These are phyloP conservation scores for Gadopsis bispinosus DNA, from an alignment of 2,797 vertebrate species.

Conservation along the genomic window DNA sequence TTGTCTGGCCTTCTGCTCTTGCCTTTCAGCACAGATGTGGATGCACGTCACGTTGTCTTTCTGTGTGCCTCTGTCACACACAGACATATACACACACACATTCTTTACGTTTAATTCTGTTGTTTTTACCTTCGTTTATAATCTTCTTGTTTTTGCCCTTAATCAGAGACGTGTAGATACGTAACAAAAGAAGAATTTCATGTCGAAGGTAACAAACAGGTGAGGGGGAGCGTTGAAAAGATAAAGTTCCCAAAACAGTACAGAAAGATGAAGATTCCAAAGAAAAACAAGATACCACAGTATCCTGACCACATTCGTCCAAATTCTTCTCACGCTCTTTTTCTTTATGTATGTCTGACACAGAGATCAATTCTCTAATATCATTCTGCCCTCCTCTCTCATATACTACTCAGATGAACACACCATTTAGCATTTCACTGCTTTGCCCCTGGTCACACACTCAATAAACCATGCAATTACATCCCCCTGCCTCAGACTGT, in stretches of 20 bases:
- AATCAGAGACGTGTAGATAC: not conserved
- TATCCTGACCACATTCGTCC: not conserved
- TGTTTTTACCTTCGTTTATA: not conserved
- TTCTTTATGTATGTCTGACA: not conserved
- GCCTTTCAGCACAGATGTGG: constrained; percentile 2
- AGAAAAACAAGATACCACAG: not conserved
- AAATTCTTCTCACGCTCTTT: not conserved
- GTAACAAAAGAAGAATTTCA: not conserved
- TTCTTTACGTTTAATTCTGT: not conserved
- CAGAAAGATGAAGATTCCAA: not conserved
- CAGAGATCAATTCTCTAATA: not conserved
- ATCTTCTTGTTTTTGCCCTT: not conserved
- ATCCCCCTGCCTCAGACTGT: not conserved
- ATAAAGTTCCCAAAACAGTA: not conserved
- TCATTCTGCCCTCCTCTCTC: not conserved
- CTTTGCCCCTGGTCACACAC: constrained; percentile 27
- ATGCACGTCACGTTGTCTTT: not conserved
- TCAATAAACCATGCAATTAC: constrained; percentile 22
- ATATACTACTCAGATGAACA: not conserved
- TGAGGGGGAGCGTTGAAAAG: not conserved
- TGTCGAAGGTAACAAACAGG: not conserved
- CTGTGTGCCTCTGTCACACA: not conserved
- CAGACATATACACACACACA: no score
- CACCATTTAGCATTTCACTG: constrained; percentile 14
- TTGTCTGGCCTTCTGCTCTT: constrained; percentile 2